phyloP scores from a whole-genome alignment of 2,797 vertebrate genomes.

The Spea hammondii region DNA sequence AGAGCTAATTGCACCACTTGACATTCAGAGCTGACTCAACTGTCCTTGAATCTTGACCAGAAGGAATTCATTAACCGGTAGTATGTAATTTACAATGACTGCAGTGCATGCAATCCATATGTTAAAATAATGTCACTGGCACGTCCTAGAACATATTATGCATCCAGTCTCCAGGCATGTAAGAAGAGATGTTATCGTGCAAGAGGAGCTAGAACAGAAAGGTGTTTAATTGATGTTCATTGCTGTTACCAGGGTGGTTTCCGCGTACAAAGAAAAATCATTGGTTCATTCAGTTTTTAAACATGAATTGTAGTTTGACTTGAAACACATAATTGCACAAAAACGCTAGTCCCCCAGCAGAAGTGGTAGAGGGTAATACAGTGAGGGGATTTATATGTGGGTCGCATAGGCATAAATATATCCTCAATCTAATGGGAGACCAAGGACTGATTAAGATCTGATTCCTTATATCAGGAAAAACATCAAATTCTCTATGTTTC shows the following conservation, averaged over 20 bases:
- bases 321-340: not conserved
- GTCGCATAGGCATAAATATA: no score
- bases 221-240: slow-evolving; percentile 1
- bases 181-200: not conserved
- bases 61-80: not conserved
- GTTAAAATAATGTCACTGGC: not conserved
- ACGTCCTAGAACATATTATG: not conserved
- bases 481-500: no score
- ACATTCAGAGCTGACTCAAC: not conserved
- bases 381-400: no score
- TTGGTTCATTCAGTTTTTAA: not conserved
- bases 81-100: not conserved
- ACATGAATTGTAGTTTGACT: not conserved
- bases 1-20: not conserved
- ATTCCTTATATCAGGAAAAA: no score
- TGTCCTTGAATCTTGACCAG: not conserved
- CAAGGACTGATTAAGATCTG: no score
- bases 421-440: no score
- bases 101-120: not conserved
- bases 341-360: not conserved
- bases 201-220: not conserved
- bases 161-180: not conserved
- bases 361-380: no score
- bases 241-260: not conserved
- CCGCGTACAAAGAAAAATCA: not conserved